Evolutionary conservation across 2,113 vertebrate genomes (phyloP).

Genomic region (Brachyistius frenatus): DNA sequence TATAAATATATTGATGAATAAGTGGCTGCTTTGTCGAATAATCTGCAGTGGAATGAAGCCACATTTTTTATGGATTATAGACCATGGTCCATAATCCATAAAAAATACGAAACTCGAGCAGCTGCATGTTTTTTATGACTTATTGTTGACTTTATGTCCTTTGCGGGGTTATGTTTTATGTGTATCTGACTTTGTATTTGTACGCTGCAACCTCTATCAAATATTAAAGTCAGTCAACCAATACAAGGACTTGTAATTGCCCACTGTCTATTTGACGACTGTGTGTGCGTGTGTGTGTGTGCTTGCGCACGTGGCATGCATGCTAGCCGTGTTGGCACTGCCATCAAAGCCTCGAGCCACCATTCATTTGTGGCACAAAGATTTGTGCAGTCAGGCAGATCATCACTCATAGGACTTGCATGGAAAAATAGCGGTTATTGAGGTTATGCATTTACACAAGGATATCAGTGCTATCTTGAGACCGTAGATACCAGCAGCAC

Average conservation of each 20-base stretch:
- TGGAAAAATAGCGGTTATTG: slow-evolving; percentile 50
- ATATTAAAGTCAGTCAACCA: slow-evolving; percentile 73
- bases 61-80: background rate
- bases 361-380: slow-evolving; percentile 59
- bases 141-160: slow-evolving; percentile 44
- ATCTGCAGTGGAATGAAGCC: slow-evolving; percentile 11
- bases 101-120: slow-evolving; percentile 5
- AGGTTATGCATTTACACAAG: slow-evolving; percentile 55
- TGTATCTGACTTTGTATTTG: slow-evolving; percentile 58
- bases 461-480: slow-evolving; percentile 46
- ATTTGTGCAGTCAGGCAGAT: slow-evolving; percentile 66
- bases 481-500: slow-evolving; percentile 17
- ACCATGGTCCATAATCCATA: slow-evolving; percentile 35
- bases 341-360: slow-evolving; percentile 57
- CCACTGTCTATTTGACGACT: slow-evolving; percentile 46
- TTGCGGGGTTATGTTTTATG: slow-evolving; percentile 52
- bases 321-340: slow-evolving; percentile 27
- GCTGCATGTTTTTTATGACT: slow-evolving; percentile 50
- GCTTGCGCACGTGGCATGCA: background rate
- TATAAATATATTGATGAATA: slow-evolving; percentile 5
- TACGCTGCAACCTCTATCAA: slow-evolving; percentile 66
- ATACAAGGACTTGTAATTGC: slow-evolving; percentile 55
- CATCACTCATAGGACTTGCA: slow-evolving; percentile 55
- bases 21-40: slow-evolving; percentile 41
- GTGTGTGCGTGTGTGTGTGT: slow-evolving; percentile 17